Base-by-base conservation (phyloP, 2,797 vertebrate species). In the Pangasius larnaudii region DNA sequence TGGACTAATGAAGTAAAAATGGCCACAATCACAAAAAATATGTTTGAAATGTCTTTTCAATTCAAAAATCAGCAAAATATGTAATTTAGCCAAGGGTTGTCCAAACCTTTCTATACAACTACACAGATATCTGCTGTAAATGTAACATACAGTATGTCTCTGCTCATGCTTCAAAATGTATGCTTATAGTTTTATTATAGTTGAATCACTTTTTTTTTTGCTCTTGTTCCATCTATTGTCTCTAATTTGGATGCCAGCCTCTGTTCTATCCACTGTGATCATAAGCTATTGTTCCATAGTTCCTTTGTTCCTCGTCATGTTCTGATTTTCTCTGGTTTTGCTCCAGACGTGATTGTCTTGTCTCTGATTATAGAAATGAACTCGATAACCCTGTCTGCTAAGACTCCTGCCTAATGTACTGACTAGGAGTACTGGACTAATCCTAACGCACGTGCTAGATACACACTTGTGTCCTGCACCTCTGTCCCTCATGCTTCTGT, bases 221-320 rank as follows among this genome's bases (percentile, higher is more conserved):
- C 5, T 19, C 72, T 49, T 46, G 42, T 49, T 75, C 72, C 72
- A 75, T 49, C 72, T 75, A 75, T 75, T 75, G 72, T 75, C 24
- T 14, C 10, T 49, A 27, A 49, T 75, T 49, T 49, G 42, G 72
- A 75, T 6, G 42, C 24, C 39, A 49, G 24, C 42, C 24, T 27
- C 24, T 74, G 71, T 14, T 72, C 2, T 42, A 24, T 46, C 3
- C 27, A n/a, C 72, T 49, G 72, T 11, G 72, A 75, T 75, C 72
- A 49, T 27, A 75, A 75, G 42, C 72, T 49, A 75, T 75, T 75
- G 42, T 75, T 49, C 24, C 36, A 42, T 39, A 42, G 36, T 72
- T 72, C 19, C 72, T 49, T 75, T 75, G 72, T 75, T 74, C 42
- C 72, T 75, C 11, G 24, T 27, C 36, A 2, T 65, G 69, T 72